A percentile compares a stretch with the other conserved stretches of the same genome.
phyloP scores from a whole-genome alignment of 2,113 vertebrate species.

The Mungos mungo region DNA sequence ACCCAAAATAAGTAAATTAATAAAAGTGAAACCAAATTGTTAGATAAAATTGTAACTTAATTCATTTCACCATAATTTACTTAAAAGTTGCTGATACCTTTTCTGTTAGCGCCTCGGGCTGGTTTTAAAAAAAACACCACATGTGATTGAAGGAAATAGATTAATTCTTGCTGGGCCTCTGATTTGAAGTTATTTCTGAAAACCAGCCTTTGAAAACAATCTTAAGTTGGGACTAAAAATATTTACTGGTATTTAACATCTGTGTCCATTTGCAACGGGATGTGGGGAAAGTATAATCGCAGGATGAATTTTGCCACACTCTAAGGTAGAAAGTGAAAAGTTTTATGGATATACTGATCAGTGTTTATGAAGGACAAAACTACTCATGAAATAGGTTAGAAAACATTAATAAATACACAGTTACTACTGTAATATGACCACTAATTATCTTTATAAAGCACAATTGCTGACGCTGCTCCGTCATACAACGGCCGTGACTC shows the following conservation, averaged over 20 bases:
- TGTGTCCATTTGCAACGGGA: not conserved
- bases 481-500: not conserved
- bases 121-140: not conserved
- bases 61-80: not conserved
- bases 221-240: slow-evolving; percentile 21
- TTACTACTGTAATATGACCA: not conserved
- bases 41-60: not conserved
- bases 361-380: slow-evolving; percentile 1
- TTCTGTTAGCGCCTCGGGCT: slow-evolving; percentile 7
- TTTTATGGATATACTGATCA: not conserved
- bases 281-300: not conserved
- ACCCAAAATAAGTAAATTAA: too few species aligned
- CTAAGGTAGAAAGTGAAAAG: not conserved
- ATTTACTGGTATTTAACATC: not conserved
- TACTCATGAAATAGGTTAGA: not conserved
- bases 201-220: not conserved
- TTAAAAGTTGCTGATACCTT: not conserved
- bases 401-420: not conserved
- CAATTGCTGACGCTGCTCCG: not conserved
- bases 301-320: not conserved
- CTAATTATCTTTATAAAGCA: not conserved
- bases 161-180: not conserved
- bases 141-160: not conserved
- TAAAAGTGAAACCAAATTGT: not conserved
- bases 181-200: slow-evolving; percentile 9